Conservation (phyloP, 2,888 invertebrate species). For the Parelbella ahira region DNA sequence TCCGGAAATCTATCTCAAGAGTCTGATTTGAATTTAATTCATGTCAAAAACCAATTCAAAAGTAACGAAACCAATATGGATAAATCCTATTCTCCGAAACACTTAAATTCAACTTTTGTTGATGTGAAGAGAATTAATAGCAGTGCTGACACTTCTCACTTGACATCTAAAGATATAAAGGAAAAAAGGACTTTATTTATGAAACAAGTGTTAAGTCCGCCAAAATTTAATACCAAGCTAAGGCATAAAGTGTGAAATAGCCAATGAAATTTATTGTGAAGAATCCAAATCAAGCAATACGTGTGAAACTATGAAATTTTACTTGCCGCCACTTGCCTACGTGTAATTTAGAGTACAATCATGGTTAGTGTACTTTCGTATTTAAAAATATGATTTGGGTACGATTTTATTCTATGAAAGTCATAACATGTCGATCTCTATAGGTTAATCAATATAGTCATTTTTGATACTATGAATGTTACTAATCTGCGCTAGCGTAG, state of each 20-base stretch:
- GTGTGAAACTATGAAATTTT: too few species aligned
- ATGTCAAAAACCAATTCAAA: slow-evolving; percentile 48
- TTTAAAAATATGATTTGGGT: too few species aligned
- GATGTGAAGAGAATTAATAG: slow-evolving; percentile 28
- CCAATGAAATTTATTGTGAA: too few species aligned
- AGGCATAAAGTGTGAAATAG: slow-evolving; percentile 62
- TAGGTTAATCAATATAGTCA: slow-evolving; percentile 12
- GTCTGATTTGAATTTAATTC: slow-evolving; percentile 46
- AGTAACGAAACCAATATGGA: slow-evolving; percentile 32
- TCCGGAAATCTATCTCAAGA: slow-evolving; percentile 51
- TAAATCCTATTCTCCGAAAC: slow-evolving; percentile 36
- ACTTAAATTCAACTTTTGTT: slow-evolving; percentile 33
- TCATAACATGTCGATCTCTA: too few species aligned
- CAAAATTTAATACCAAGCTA: slow-evolving; percentile 75
- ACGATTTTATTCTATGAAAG: too few species aligned
- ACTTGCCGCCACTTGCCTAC: too few species aligned
- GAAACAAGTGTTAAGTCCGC: slow-evolving; percentile 80
- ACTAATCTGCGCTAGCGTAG: too few species aligned
- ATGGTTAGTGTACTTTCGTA: too few species aligned
- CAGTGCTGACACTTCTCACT: slow-evolving; percentile 31
- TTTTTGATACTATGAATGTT: slow-evolving; percentile 3
- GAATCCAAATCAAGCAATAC: too few species aligned
- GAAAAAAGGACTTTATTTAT: slow-evolving; percentile 78
- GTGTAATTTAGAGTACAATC: too few species aligned
- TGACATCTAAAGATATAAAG: slow-evolving; percentile 57